Evolutionary conservation across 2,888 invertebrate genomes (phyloP).

Genomic region (Sphecodes monilicornis): DNA sequence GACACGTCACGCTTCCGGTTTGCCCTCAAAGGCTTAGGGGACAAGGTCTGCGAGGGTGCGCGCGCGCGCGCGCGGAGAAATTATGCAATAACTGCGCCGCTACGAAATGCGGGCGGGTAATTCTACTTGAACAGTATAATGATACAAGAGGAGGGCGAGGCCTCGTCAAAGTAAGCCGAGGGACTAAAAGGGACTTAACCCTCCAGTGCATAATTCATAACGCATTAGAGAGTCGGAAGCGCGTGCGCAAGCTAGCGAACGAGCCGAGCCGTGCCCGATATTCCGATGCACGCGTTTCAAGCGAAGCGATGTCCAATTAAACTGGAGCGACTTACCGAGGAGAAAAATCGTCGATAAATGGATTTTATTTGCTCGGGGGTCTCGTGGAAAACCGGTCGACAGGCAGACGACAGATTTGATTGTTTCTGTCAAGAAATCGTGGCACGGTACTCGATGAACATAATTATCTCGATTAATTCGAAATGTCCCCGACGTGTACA

Average conservation of each 20-base stretch:
- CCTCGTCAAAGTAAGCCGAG: slow-evolving; percentile 60
- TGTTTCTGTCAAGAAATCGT: background rate
- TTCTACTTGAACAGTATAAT: slow-evolving; percentile 57
- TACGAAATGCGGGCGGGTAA: slow-evolving; percentile 67
- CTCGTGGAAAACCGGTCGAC: background rate
- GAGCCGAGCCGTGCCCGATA: slow-evolving; percentile 17
- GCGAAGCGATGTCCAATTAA: slow-evolving; percentile 38
- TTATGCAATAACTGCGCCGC: slow-evolving; percentile 59
- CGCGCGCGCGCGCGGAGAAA: slow-evolving; percentile 32
- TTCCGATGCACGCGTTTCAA: background rate
- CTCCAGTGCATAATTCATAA: slow-evolving; percentile 64
- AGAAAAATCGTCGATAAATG: background rate
- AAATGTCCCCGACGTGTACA: background rate
- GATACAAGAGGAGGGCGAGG: slow-evolving; percentile 55
- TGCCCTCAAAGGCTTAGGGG: slow-evolving; percentile 44
- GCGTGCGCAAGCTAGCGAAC: slow-evolving; percentile 23
- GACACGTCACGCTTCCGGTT: slow-evolving; percentile 17
- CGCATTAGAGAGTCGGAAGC: slow-evolving; percentile 58
- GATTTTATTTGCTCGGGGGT: no score
- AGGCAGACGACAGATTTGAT: background rate
- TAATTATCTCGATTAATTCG: slow-evolving; percentile 9
- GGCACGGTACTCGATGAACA: background rate
- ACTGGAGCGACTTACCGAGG: background rate
- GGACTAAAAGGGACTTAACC: slow-evolving; percentile 63
- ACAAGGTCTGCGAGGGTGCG: slow-evolving; percentile 26